Conservation (phyloP, 2,888 invertebrate genomes). For the Furcula furcula region DNA sequence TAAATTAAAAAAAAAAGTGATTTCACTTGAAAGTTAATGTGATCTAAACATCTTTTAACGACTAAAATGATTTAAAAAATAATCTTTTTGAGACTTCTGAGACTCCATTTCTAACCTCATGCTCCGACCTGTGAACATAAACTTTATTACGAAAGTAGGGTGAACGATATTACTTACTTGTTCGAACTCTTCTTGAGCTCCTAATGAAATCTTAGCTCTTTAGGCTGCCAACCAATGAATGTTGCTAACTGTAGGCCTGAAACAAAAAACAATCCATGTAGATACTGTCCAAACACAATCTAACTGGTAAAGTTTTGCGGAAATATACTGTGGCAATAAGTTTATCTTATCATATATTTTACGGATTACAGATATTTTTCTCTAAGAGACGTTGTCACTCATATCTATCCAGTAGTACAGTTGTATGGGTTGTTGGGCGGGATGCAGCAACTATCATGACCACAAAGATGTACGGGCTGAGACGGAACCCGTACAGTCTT, state of each 20-base stretch:
- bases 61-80: no score
- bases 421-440: no score
- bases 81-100: no score
- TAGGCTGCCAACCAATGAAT: conserved; percentile 69
- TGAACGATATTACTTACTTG: conserved; percentile 69
- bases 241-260: conserved; percentile 70
- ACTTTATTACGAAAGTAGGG: conserved; percentile 26
- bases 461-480: no score
- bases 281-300: background rate
- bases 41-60: no score
- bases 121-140: conserved; percentile 57
- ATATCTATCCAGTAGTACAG: background rate
- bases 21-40: no score
- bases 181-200: conserved; percentile 77
- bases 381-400: background rate
- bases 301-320: background rate
- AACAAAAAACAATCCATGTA: conserved; percentile 23
- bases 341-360: background rate
- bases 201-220: conserved; percentile 75
- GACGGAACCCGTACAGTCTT: no score
- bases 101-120: no score
- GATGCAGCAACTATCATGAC: no score
- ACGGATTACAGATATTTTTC: background rate
- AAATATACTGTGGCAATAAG: background rate
- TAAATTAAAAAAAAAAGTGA: no score